Base-by-base conservation (phyloP, 2,113 vertebrate species). In the Promerops cafer region DNA sequence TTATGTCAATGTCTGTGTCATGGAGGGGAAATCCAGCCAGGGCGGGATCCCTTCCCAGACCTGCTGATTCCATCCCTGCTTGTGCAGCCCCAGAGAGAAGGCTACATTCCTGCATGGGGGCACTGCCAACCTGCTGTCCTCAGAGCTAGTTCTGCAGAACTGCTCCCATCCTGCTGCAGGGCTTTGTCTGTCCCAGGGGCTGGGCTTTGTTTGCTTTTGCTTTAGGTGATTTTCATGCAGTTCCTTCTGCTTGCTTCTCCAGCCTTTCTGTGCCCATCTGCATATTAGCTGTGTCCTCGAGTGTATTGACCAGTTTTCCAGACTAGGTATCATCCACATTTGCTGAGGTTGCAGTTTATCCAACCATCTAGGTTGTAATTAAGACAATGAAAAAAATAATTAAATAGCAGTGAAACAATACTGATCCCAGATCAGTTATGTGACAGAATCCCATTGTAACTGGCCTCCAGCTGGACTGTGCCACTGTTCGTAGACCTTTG, bases 51-150 rank as follows among this genome's bases (percentile, higher is more conserved):
- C 12, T 64, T 77, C 13, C 31, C 2, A 3, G 16, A 33, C 11
- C 35, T 61, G 7, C 7, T 76, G 20, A 7, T 30, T 59, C 35
- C 8, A 52, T 3, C 2, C 3, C 40, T 44, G 10, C 17, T 66
- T 40, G 2, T 35, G 11, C 11, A 59, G 42, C 5, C 5, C 3
- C 5, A 10, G 8, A 4, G 0, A 15, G 6, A 5, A 5, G 1
- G 4, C 12, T 27, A 13, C 2, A 1, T 10, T 64, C 5, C 13
- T 61, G 11, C 13, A 13, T 0, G 1, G 10, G 2, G 3, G 0
- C 39, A 13, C 5, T 37, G 11, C 5, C 7, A 24, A 10, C 1
- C 7, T 35, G 11, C 10, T 22, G 2, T 44, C 8, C 3, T 60
- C 59, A 28, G 37, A 44, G 8, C 0, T 12, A 10, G 5, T 20